phyloP scores from a whole-genome alignment of 1,140 invertebrate genomes.

The Drosophila serrata region DNA sequence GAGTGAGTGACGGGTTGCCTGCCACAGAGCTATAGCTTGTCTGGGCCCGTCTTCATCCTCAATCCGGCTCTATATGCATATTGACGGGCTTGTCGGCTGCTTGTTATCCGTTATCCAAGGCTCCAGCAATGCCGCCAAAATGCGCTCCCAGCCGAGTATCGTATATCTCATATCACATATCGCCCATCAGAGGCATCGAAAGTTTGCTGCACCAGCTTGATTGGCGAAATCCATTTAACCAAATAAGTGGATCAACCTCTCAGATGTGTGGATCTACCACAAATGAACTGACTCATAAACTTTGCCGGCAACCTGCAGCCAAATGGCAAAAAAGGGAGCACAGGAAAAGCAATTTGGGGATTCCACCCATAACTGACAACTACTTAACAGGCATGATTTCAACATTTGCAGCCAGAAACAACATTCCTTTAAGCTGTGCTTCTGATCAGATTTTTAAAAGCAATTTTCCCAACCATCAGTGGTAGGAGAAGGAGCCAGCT shows the following conservation, averaged over 20 bases:
- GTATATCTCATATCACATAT: neutral
- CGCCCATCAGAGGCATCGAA: neutral
- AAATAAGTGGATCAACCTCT: conserved; percentile 18
- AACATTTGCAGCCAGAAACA: conserved; percentile 23
- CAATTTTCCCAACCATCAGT: conserved; percentile 58
- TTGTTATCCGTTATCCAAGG: conserved; percentile 16
- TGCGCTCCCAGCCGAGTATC: neutral
- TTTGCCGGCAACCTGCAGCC: neutral
- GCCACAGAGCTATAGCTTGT: conserved; percentile 27
- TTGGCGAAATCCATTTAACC: conserved; percentile 13
- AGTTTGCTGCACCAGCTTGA: conserved; percentile 17
- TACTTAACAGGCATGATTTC: conserved; percentile 33
- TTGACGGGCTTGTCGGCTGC: conserved; percentile 23
- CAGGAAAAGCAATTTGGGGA: conserved; percentile 14
- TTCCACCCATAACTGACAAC: conserved; percentile 19
- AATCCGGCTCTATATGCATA: conserved; percentile 20
- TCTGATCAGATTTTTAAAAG: conserved; percentile 54
- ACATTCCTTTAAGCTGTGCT: conserved; percentile 25
- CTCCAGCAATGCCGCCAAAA: conserved; percentile 5
- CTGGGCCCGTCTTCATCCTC: conserved; percentile 7
- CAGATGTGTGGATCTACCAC: neutral
- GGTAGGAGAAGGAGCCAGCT: neutral
- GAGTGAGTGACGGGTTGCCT: conserved; percentile 52
- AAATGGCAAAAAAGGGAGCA: conserved; percentile 2
- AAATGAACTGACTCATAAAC: conserved; percentile 13